Evolutionary conservation across 2,797 vertebrate genomes (phyloP).

Genomic region (Melanotaenia boesemani): DNA sequence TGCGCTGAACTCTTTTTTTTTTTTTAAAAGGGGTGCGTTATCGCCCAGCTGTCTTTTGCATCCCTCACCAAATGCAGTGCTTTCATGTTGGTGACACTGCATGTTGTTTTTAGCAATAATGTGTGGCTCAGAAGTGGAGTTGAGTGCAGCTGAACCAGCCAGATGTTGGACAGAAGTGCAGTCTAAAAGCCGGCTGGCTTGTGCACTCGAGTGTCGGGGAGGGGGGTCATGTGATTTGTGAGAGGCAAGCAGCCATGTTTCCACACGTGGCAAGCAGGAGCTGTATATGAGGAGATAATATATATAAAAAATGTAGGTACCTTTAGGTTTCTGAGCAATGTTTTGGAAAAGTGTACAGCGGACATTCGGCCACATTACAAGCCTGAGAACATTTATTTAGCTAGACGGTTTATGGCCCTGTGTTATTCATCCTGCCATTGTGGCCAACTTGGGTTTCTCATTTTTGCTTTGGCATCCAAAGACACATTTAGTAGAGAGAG

Average conservation of each 20-base stretch:
- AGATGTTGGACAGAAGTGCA: constrained; percentile 87
- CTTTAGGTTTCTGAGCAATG: neutral
- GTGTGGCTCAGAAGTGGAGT: constrained; percentile 27
- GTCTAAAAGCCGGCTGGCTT: constrained; percentile 76
- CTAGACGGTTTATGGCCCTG: constrained; percentile 56
- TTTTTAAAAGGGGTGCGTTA: constrained; percentile 19
- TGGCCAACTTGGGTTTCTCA: constrained; percentile 51
- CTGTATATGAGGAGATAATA: constrained; percentile 25
- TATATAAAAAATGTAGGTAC: constrained; percentile 21
- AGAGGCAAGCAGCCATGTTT: constrained; percentile 55
- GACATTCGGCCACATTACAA: constrained; percentile 39
- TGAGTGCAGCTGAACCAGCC: constrained; percentile 73
- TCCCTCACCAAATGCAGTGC: constrained; percentile 18
- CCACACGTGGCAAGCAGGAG: constrained; percentile 65
- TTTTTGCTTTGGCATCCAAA: constrained; percentile 53
- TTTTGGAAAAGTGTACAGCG: neutral
- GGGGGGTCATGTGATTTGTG: constrained; percentile 80
- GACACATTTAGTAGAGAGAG: constrained; percentile 35
- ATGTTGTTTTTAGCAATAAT: constrained; percentile 35
- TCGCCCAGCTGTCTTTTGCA: constrained; percentile 13
- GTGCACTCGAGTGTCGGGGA: constrained; percentile 79
- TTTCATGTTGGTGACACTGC: constrained; percentile 39
- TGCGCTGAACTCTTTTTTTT: constrained; percentile 72
- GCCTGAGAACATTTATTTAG: constrained; percentile 48
- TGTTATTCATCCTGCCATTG: constrained; percentile 64